Percentiles rank a stretch among this genome's conserved stretches.
Conservation (phyloP, 2,888 invertebrate species). For the Hemithea aestivaria region DNA sequence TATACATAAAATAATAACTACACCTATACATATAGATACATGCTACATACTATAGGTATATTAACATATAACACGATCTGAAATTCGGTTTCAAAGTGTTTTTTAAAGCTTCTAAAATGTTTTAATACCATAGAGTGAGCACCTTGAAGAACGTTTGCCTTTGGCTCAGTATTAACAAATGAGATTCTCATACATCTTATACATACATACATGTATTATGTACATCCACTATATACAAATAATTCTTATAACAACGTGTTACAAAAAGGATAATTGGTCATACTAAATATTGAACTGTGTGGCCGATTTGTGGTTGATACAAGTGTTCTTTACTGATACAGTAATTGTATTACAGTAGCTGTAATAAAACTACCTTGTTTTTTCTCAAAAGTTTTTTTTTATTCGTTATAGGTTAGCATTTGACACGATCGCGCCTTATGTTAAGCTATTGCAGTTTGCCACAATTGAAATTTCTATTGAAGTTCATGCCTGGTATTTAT, state of each 20-base stretch:
- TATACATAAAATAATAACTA: constrained; percentile 3
- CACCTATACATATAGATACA: constrained; percentile 25
- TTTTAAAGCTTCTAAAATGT: constrained; percentile 58
- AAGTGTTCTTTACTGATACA: too few relatives aligned
- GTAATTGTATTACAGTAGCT: too few relatives aligned
- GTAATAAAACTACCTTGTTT: too few relatives aligned
- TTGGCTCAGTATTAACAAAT: constrained; percentile 59
- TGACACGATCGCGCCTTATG: too few relatives aligned
- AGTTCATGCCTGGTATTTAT: too few relatives aligned
- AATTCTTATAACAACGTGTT: constrained; percentile 29
- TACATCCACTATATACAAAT: constrained; percentile 41
- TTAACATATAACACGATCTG: constrained; percentile 26
- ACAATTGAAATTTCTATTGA: too few relatives aligned
- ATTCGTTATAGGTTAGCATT: too few relatives aligned
- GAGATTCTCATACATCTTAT: constrained; percentile 45
- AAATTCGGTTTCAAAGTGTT: constrained; percentile 51
- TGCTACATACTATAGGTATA: constrained; percentile 11
- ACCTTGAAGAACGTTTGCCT: constrained; percentile 71
- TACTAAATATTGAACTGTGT: too few relatives aligned
- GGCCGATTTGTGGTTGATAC: too few relatives aligned
- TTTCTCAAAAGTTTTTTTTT: too few relatives aligned
- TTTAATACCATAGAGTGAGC: constrained; percentile 41
- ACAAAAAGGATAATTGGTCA: too few relatives aligned
- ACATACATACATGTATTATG: constrained; percentile 50
- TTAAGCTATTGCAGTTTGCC: too few relatives aligned